These are phyloP conservation scores for Pitta sordida DNA, from an alignment of 2,113 vertebrate species.

Conservation along the genomic window DNA sequence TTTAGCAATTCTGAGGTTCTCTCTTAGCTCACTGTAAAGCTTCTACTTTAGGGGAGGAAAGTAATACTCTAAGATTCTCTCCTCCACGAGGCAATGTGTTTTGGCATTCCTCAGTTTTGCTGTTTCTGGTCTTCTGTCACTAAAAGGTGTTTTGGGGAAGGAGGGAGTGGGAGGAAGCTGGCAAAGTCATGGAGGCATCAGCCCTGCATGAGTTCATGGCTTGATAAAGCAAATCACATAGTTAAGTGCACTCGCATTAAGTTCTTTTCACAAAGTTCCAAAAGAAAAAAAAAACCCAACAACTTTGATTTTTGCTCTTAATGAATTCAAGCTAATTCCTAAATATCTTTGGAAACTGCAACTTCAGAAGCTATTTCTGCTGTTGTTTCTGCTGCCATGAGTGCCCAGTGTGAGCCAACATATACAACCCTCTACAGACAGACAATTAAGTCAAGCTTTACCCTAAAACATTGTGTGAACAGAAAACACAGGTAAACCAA, in stretches of 20 bases:
- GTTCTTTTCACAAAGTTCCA: not conserved
- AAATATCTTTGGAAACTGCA: conserved; percentile 11
- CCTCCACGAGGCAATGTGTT: not conserved
- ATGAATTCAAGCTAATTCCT: conserved; percentile 35
- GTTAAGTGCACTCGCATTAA: not conserved
- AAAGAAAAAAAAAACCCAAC: not conserved
- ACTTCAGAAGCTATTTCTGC: not conserved
- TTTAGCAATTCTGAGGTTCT: not conserved
- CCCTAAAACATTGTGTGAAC: not conserved
- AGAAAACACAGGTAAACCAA: not conserved
- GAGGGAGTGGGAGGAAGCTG: not conserved
- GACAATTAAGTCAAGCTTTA: not conserved
- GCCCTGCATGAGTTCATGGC: not conserved
- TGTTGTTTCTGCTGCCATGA: not conserved
- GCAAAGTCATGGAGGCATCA: not conserved
- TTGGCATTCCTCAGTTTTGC: not conserved
- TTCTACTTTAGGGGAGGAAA: not conserved
- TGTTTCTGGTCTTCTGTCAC: not conserved
- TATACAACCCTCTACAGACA: not conserved
- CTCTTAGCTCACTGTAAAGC: not conserved
- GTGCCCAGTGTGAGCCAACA: not conserved
- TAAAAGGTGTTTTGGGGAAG: not conserved
- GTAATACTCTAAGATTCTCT: not conserved
- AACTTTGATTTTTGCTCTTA: not conserved
- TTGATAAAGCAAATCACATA: not conserved